Evolutionary conservation across 2,797 vertebrate species (phyloP), one percentile per base, ranked within the genome.

Genomic region (Poeciliopsis infans): DNA sequence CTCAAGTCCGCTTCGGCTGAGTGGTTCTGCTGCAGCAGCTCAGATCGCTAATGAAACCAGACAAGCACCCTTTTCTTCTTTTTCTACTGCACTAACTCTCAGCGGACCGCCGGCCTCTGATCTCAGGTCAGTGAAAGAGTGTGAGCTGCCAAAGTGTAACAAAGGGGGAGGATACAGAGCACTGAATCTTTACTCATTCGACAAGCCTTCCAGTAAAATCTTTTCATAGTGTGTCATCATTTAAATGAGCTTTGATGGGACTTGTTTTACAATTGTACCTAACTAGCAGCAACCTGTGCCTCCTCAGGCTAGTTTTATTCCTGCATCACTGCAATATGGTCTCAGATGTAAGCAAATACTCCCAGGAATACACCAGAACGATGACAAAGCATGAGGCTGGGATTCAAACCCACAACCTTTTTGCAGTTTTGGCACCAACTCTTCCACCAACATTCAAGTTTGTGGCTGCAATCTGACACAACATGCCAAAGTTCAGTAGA

Each of bases 21-120:
- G 80, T 23, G 20, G 31, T 84, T 81, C 64, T 84, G 82, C 82
- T 82, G 81, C 77, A 72, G 64, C 81, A 75, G 73, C 82, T 88
- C 84, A 74, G 88, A 89, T 91, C 92, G 86, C 90, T 92, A 91
- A 93, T 91, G 85, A 83, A 88, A 83, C 74, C 6, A 90, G 91
- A 95, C 93, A 93, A 93, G 88, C 90, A 79, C 82, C 80, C 92
- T 88, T 91, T 92, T 94, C 89, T 93, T 90, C 84, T 85, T 72
- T 70, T 46, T n/a, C 68, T 70, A 8, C 68, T 83, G 86, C 84
- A 90, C 83, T 89, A 86, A 87, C 84, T 92, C 90, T 90, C 76
- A 70, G 68, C 53, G 55, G 18, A 75, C 79, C 83, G 84, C 91
- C 89, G 89, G 93, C 82, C 88, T 85, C 76, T 83, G 83, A 87